Base-by-base conservation (phyloP, 2,113 vertebrate genomes). In the Anthoscopus minutus region DNA sequence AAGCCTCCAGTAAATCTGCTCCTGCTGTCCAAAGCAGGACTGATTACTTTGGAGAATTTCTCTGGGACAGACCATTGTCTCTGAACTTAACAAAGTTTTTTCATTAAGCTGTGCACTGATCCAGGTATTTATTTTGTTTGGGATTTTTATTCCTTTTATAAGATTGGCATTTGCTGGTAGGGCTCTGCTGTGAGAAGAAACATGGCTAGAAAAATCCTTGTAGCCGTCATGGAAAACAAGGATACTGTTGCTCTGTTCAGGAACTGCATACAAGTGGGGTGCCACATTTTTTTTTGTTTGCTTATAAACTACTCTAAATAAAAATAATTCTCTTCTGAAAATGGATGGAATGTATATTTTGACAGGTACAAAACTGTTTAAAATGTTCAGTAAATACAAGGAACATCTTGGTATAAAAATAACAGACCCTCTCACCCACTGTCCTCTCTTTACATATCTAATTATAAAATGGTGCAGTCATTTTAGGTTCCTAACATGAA, bases 331-430 rank as follows among this genome's bases (percentile, higher is more conserved):
- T 93, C 89, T 91, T 79, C 60, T 93, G 91, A 94, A 97, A 97
- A 95, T 97, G 92, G 93, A 96, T 97, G 98, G 98, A 98, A 98
- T 98, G 98, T 97, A 93, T 97, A 78, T 96, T 97, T 96, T 97
- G 96, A 97, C 95, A 96, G 89, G 94, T 98, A 98, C 94, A 98
- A 98, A 98, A 97, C 94, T 25, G 44, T 95, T 97, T 96, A 53
- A 96, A 97, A 88, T 96, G 93, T 95, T 97, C 80, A 78, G 95
- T 97, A 97, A 97, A 94, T 96, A 97, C 83, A 96, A 97, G 96
- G 94, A 97, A 96, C 88, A 92, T 92, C 89, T 96, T 79, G 70
- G 95, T 98, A 98, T 86, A 98, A 98, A 98, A 98, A 98, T 98
- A 98, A 97, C 76, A 94, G 92, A 24, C 95, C 96, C 86, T 93